Conservation (phyloP, 2,797 vertebrate species). For the Syncerus caffer region DNA sequence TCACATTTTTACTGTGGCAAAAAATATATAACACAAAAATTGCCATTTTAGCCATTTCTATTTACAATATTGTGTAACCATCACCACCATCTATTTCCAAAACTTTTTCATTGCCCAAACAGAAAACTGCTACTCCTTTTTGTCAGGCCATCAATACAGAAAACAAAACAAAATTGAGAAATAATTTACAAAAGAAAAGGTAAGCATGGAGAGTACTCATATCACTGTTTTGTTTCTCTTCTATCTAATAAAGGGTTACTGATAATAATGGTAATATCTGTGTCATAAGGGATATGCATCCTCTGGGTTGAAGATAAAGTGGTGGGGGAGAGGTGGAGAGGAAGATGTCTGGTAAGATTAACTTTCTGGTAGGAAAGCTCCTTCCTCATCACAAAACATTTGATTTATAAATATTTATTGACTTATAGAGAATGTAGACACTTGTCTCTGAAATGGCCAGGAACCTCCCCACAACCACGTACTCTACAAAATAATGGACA, state of each 20-base stretch:
- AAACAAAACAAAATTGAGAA: not conserved
- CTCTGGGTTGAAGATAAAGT: not conserved
- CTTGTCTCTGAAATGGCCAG: not conserved
- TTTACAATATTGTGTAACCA: not conserved
- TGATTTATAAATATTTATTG: not conserved
- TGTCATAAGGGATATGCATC: not conserved
- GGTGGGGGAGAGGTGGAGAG: not conserved
- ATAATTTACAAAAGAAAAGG: not conserved
- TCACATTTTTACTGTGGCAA: not conserved
- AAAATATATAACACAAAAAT: not conserved
- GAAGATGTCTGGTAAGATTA: not conserved
- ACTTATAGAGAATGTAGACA: not conserved
- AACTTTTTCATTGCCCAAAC: not conserved
- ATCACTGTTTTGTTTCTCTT: not conserved
- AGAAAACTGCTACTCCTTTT: not conserved
- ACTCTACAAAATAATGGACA: not conserved
- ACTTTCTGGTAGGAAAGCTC: not conserved
- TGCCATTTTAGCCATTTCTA: not conserved
- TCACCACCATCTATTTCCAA: not conserved
- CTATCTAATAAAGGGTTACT: not conserved
- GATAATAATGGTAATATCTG: not conserved
- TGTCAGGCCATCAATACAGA: not conserved
- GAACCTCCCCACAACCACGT: accelerated
- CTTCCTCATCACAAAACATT: not conserved
- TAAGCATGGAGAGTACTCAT: not conserved